Conservation (phyloP, 2,113 vertebrate genomes). For the Neolamprologus cancellatus region DNA sequence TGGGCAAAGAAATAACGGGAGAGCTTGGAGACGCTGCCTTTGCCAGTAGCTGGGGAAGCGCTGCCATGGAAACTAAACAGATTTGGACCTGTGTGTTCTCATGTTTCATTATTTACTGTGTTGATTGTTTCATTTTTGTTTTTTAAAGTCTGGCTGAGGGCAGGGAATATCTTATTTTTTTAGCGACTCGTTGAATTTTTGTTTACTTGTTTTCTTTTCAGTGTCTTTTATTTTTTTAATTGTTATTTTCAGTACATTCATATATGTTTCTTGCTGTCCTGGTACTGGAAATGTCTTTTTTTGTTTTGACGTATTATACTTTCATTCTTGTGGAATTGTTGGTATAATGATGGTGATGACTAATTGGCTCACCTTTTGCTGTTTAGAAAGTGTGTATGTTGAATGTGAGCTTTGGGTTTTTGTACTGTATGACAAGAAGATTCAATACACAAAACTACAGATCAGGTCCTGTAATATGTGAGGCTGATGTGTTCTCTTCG, state of each 20-base stretch:
- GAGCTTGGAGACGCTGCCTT: constrained; percentile 44
- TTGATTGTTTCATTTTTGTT: constrained; percentile 48
- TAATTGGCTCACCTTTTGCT: constrained; percentile 55
- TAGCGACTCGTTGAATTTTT: constrained; percentile 43
- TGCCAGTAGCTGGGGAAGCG: constrained; percentile 54
- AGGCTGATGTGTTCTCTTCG: constrained; percentile 18
- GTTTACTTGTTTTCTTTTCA: constrained; percentile 45
- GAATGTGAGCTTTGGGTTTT: constrained; percentile 48
- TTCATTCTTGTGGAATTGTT: constrained; percentile 69
- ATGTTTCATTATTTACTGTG: constrained; percentile 57
- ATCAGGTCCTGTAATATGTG: not conserved
- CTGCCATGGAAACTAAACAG: constrained; percentile 67
- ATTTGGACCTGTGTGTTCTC: constrained; percentile 59
- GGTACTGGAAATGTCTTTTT: constrained; percentile 56
- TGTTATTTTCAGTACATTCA: constrained; percentile 53
- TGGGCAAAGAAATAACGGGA: constrained; percentile 39
- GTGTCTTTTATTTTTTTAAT: constrained; percentile 17
- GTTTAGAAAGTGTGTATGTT: constrained; percentile 47
- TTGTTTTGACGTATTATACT: constrained; percentile 47
- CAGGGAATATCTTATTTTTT: constrained; percentile 65
- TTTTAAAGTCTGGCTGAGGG: constrained; percentile 51
- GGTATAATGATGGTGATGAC: constrained; percentile 61
- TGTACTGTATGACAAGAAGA: constrained; percentile 15
- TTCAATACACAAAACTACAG: not conserved
- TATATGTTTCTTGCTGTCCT: constrained; percentile 57